Evolutionary conservation across 2,113 vertebrate species (phyloP).

Genomic region (Illadopsis cleaveri): DNA sequence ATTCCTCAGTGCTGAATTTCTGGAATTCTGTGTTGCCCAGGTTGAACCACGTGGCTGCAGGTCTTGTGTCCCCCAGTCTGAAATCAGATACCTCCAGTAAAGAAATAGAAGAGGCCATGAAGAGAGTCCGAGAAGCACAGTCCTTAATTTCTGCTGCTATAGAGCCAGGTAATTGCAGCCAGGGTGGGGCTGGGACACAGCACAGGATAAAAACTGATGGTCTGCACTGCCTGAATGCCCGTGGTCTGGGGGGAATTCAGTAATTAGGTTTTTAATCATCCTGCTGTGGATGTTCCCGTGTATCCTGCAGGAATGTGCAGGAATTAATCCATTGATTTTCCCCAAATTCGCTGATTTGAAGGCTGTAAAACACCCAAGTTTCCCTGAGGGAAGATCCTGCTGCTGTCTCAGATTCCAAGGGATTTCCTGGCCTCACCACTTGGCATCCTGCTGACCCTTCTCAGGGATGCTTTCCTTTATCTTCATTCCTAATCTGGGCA

Average conservation of each 20-base stretch:
- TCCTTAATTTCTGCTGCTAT: slow-evolving; percentile 98
- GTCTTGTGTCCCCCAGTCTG: slow-evolving; percentile 88
- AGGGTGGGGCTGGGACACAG: neutral
- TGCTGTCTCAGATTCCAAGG: neutral
- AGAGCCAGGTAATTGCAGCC: slow-evolving; percentile 83
- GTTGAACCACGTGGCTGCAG: slow-evolving; percentile 91
- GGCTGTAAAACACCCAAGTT: neutral
- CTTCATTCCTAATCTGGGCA: neutral
- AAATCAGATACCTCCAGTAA: slow-evolving; percentile 94
- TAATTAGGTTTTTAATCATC: neutral
- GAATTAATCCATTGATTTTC: neutral
- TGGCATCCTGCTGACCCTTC: neutral
- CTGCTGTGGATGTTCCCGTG: accelerated
- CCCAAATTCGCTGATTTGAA: neutral
- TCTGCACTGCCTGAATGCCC: neutral
- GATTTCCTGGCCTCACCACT: neutral
- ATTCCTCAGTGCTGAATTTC: accelerated
- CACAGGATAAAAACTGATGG: accelerated
- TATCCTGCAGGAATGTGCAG: neutral
- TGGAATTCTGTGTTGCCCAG: slow-evolving; percentile 50
- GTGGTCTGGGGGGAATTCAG: neutral
- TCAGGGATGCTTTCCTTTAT: neutral
- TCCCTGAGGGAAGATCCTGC: no score
- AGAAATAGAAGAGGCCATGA: slow-evolving; percentile 99
- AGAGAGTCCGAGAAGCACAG: slow-evolving; percentile 95